phyloP scores from a whole-genome alignment of 2,797 vertebrate genomes.

The Enteromius trimaculatus region DNA sequence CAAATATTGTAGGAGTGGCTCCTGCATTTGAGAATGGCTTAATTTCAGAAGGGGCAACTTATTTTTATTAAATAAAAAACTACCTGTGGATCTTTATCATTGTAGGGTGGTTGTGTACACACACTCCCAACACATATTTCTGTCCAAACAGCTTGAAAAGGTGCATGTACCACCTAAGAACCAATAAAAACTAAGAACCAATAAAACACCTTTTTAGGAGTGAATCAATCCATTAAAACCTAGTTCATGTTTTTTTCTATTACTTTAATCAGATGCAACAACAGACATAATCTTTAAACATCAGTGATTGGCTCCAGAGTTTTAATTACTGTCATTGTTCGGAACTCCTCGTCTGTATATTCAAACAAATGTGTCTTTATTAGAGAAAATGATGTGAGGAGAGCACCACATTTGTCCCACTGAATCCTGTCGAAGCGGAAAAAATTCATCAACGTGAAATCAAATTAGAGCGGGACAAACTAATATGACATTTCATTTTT shows the following conservation, averaged over 20 bases:
- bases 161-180: no score
- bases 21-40: no score
- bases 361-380: slow-evolving; percentile 51
- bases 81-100: no score
- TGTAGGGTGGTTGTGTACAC: no score
- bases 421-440: slow-evolving; percentile 53
- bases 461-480: slow-evolving; percentile 67
- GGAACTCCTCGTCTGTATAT: slow-evolving; percentile 25
- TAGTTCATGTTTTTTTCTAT: background rate
- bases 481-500: slow-evolving; percentile 71
- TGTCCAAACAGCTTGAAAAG: no score
- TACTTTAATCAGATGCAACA: slow-evolving; percentile 5
- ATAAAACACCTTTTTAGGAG: background rate
- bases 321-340: slow-evolving; percentile 42
- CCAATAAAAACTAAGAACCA: background rate
- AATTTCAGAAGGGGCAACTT: no score
- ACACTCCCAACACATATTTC: no score
- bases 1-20: no score
- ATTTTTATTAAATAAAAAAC: no score
- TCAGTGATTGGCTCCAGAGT: slow-evolving; percentile 5
- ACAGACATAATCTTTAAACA: background rate
- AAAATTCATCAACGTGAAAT: slow-evolving; percentile 63
- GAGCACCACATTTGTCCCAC: slow-evolving; percentile 51
- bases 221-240: slow-evolving; percentile 11
- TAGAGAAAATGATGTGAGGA: slow-evolving; percentile 33